Percentiles rank a stretch among this genome's conserved stretches.
Conservation (phyloP, 2,113 vertebrate species). For the Ochotona princeps region DNA sequence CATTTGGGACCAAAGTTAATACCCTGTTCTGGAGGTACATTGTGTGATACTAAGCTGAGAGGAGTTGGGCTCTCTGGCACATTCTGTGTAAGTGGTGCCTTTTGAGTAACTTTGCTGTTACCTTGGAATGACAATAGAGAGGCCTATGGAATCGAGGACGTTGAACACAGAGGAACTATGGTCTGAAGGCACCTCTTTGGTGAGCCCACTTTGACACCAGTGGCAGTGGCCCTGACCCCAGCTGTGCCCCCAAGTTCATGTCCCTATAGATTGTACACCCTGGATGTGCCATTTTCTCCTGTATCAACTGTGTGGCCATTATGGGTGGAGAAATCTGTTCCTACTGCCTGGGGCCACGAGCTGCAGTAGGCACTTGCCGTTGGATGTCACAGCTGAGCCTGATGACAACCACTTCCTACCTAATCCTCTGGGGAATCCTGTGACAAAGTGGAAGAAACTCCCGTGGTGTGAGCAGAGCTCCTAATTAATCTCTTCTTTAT, state of each 20-base stretch:
- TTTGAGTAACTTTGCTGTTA: not conserved
- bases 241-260: not conserved
- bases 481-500: not conserved
- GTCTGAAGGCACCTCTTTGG: not conserved
- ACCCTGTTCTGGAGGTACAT: not conserved
- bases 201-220: not conserved
- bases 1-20: not conserved
- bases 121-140: not conserved
- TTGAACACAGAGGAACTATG: rapidly evolving
- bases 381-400: not conserved
- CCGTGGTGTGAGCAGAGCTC: not conserved
- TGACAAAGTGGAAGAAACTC: not conserved
- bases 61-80: not conserved
- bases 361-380: not conserved
- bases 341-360: not conserved
- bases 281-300: not conserved
- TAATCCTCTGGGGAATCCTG: not conserved
- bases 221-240: rapidly evolving
- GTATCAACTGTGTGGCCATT: not conserved
- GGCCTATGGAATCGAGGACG: not conserved
- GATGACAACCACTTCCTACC: not conserved
- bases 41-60: not conserved
- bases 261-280: not conserved
- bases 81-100: not conserved
- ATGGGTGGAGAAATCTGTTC: not conserved